phyloP scores from a whole-genome alignment of 2,113 vertebrate species.

The Passer domesticus region DNA sequence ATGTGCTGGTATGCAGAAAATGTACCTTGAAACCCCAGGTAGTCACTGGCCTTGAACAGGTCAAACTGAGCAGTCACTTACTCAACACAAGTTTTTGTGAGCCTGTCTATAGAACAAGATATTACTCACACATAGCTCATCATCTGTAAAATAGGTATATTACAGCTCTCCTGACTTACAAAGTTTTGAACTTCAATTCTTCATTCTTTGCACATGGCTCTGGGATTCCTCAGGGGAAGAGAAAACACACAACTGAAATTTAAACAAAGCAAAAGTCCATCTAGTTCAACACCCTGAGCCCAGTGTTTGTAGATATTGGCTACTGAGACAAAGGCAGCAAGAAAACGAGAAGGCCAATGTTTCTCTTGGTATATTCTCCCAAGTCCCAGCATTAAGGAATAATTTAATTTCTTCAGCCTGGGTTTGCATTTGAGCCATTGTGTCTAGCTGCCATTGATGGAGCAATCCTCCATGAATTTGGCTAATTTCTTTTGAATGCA shows the following conservation, averaged over 20 bases:
- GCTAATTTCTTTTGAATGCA: background rate
- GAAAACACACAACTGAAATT: background rate
- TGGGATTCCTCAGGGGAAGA: background rate
- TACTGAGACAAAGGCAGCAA: background rate
- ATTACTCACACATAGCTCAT: background rate
- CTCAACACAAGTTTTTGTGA: background rate
- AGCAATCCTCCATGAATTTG: background rate
- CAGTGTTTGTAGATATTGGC: background rate
- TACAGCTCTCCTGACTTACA: background rate
- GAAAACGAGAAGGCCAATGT: background rate
- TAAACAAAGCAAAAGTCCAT: background rate
- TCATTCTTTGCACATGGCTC: background rate
- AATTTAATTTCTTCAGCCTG: background rate
- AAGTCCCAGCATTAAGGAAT: background rate
- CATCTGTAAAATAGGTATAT: background rate
- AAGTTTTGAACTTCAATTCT: background rate
- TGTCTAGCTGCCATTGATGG: background rate
- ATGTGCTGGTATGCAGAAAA: background rate
- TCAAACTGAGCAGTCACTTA: background rate
- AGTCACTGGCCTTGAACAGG: background rate
- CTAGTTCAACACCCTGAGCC: background rate
- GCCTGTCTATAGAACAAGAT: background rate
- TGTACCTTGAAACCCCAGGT: background rate
- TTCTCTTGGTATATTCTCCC: background rate
- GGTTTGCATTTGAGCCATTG: background rate